These are phyloP conservation scores for Episyrphus balteatus DNA, from an alignment of 1,140 invertebrate genomes.

Conservation along the genomic window DNA sequence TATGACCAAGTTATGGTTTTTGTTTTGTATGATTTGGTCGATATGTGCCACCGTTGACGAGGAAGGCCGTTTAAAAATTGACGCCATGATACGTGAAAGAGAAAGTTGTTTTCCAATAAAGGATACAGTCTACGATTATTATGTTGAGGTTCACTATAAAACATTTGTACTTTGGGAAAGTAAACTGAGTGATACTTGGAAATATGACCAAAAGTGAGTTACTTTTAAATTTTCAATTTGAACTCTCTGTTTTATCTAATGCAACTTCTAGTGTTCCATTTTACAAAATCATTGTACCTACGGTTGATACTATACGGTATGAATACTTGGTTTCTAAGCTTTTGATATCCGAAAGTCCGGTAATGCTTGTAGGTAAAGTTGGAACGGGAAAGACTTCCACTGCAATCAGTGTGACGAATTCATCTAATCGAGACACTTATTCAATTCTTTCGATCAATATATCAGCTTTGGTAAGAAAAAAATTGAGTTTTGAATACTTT, in stretches of 20 bases:
- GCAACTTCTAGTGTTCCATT: constrained; percentile 51
- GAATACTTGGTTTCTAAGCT: constrained; percentile 55
- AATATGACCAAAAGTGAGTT: constrained; percentile 50
- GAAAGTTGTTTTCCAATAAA: constrained; percentile 73
- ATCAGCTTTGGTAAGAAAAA: constrained; percentile 53
- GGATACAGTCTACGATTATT: constrained; percentile 80
- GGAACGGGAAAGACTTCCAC: constrained; percentile 75
- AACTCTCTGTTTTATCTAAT: constrained; percentile 6
- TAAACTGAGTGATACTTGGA: constrained; percentile 57
- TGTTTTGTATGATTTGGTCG: constrained; percentile 77
- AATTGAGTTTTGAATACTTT: too few species aligned
- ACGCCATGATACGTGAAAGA: constrained; percentile 68
- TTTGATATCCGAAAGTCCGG: constrained; percentile 50
- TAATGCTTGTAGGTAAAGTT: constrained; percentile 64
- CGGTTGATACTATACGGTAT: constrained; percentile 70
- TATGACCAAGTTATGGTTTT: constrained; percentile 65
- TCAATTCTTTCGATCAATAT: constrained; percentile 65
- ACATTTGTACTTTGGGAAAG: constrained; percentile 67
- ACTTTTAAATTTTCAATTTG: not conserved
- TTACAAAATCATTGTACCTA: constrained; percentile 72
- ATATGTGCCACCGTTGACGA: constrained; percentile 69
- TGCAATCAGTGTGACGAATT: constrained; percentile 52
- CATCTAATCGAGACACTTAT: constrained; percentile 51
- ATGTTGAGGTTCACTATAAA: constrained; percentile 56
- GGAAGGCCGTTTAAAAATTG: constrained; percentile 63